Conservation (phyloP, 2,797 vertebrate genomes). For the Rallus crepitans region DNA sequence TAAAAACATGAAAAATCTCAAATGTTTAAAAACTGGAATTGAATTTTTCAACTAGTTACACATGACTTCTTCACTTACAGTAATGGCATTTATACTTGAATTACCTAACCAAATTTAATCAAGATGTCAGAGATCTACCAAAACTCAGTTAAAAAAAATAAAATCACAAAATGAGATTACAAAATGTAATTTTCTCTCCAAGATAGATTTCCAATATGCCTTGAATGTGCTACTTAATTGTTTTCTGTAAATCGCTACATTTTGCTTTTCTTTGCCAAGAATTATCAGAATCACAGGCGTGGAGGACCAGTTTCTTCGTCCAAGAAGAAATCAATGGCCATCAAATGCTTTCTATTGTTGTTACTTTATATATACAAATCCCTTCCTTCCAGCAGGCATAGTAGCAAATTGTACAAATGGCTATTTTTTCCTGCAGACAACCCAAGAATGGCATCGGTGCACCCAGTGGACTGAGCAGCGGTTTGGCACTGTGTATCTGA, state of each 20-base stretch:
- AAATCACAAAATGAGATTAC: not conserved
- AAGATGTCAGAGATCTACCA: conserved; percentile 9
- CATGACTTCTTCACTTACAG: not conserved
- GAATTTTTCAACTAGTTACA: not conserved
- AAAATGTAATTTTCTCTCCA: conserved; percentile 20
- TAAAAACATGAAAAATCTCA: not conserved
- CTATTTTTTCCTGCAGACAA: not conserved
- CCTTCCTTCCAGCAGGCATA: not conserved
- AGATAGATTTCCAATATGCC: conserved; percentile 1
- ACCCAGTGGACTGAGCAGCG: not conserved
- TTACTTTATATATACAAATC: not conserved
- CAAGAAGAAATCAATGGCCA: conserved; percentile 31
- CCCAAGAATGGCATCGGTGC: not conserved
- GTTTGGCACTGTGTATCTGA: not conserved
- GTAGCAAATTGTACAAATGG: not conserved
- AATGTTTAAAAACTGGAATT: not conserved
- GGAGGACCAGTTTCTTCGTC: not conserved
- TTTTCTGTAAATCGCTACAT: conserved; percentile 22
- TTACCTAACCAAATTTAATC: conserved; percentile 21
- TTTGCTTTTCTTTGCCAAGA: conserved; percentile 34
- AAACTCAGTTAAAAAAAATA: not conserved
- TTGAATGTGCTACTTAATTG: not conserved
- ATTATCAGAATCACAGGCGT: not conserved
- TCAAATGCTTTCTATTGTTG: conserved; percentile 12
- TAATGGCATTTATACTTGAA: not conserved